phyloP scores from a whole-genome alignment of 2,888 invertebrate species.

The Latrodectus hesperus region DNA sequence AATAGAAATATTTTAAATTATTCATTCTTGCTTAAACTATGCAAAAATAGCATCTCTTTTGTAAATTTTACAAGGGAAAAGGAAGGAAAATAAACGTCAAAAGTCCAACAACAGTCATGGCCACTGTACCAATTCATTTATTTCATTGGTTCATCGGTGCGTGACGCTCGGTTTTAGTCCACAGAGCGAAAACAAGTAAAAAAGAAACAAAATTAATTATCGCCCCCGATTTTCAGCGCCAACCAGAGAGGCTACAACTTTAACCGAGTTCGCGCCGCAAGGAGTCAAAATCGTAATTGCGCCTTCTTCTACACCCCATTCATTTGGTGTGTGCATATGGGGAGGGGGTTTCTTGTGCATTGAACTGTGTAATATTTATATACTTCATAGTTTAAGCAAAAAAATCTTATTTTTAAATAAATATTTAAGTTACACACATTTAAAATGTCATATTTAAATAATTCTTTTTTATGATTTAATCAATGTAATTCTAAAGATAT shows the following conservation, averaged over 20 bases:
- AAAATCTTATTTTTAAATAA: no score
- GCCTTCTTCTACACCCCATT: not conserved
- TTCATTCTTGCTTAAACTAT: no score
- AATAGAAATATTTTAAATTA: no score
- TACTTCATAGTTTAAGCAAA: no score
- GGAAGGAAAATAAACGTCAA: not conserved
- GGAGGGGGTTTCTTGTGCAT: constrained; percentile 45
- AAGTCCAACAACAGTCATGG: not conserved
- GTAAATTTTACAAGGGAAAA: not conserved
- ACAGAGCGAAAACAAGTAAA: constrained; percentile 5
- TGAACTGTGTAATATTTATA: not conserved
- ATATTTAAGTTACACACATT: no score
- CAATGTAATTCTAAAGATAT: no score
- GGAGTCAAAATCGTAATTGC: constrained; percentile 61
- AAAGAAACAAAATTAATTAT: constrained; percentile 58
- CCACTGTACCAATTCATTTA: constrained; percentile 5
- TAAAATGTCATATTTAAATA: no score
- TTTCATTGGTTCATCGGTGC: constrained; percentile 21
- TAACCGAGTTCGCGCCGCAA: constrained; percentile 64
- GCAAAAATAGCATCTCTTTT: no score
- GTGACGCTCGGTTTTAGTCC: constrained; percentile 10
- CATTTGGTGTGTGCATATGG: constrained; percentile 6
- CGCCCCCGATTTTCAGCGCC: constrained; percentile 33
- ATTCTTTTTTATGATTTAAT: no score
- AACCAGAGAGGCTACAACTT: constrained; percentile 49